Conservation (phyloP, 2,888 invertebrate genomes). For the Caenorhabditis sp. region DNA sequence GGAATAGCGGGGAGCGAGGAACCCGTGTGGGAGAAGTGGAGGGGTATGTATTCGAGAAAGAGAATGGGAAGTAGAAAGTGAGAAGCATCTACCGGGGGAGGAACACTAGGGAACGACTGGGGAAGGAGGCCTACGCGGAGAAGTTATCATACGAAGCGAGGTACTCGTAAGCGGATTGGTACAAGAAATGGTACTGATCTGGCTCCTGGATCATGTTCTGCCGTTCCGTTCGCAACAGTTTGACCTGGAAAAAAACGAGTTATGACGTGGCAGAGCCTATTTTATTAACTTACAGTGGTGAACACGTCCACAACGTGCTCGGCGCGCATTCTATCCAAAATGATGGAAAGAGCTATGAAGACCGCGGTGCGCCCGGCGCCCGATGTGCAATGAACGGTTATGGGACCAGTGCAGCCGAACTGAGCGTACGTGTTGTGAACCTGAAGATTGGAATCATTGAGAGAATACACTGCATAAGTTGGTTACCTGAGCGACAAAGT, state of each 20-base stretch:
- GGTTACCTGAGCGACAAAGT: constrained; percentile 92
- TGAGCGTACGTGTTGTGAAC: constrained; percentile 99
- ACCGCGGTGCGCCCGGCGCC: constrained; percentile 99
- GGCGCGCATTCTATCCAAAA: constrained; percentile 97
- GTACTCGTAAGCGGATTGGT: constrained; percentile 97
- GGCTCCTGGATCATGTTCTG: constrained; percentile 99
- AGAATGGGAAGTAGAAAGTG: constrained; percentile 1
- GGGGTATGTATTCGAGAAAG: not conserved
- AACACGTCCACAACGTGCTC: constrained; percentile 99
- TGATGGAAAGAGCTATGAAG: constrained; percentile 96
- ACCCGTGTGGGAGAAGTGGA: constrained; percentile 3
- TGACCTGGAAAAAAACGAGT: constrained; percentile 81
- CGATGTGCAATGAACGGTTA: constrained; percentile 89
- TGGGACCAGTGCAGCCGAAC: constrained; percentile 99
- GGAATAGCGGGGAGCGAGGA: not conserved
- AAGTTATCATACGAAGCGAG: constrained; percentile 81
- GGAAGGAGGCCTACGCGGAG: constrained; percentile 6
- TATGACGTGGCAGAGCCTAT: not conserved
- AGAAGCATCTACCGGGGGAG: constrained; percentile 29
- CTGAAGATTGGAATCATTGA: constrained; percentile 58
- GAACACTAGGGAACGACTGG: constrained; percentile 18
- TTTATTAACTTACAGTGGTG: constrained; percentile 86
- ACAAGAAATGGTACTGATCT: constrained; percentile 99
- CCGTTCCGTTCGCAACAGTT: constrained; percentile 96
- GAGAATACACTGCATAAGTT: too few species aligned